phyloP scores from a whole-genome alignment of 2,797 vertebrate genomes.

The Amblyopsis hoosieri region DNA sequence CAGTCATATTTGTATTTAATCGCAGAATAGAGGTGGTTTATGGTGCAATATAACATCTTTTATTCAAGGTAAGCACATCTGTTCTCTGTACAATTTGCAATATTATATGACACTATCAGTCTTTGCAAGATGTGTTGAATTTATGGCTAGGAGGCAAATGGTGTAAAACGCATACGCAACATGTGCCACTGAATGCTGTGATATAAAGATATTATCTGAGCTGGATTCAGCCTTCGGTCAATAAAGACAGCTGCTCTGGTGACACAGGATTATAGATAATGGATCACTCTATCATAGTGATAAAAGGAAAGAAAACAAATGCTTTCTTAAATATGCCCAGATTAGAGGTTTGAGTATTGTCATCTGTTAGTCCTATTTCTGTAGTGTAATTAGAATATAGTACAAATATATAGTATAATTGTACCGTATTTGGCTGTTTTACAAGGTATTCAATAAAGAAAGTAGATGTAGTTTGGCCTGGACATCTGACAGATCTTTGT shows the following conservation, averaged over 20 bases:
- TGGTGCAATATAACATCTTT: slow-evolving; percentile 59
- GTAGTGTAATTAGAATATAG: not conserved
- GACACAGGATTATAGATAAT: slow-evolving; percentile 39
- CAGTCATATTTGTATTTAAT: slow-evolving; percentile 29
- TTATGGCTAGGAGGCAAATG: slow-evolving; percentile 29
- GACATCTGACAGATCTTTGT: no score
- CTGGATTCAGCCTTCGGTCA: slow-evolving; percentile 60
- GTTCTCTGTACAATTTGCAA: slow-evolving; percentile 16
- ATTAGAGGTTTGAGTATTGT: slow-evolving; percentile 7
- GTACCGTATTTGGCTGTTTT: not conserved
- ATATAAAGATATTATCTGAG: slow-evolving; percentile 61
- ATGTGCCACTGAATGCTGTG: slow-evolving; percentile 51
- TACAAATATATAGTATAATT: not conserved
- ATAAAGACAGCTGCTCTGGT: slow-evolving; percentile 51
- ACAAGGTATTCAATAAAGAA: not conserved
- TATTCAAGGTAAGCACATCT: slow-evolving; percentile 70
- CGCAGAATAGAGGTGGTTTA: slow-evolving; percentile 58
- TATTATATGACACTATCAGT: not conserved
- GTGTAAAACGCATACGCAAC: slow-evolving; percentile 52
- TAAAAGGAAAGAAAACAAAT: slow-evolving; percentile 32
- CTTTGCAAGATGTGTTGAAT: slow-evolving; percentile 37
- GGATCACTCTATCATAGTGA: slow-evolving; percentile 47
- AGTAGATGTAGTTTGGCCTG: not conserved
- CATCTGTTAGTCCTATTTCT: not conserved
- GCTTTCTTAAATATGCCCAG: slow-evolving; percentile 18